Evolutionary conservation across 2,797 vertebrate species (phyloP), one percentile per base, ranked within the genome.

Genomic region (Apogon talboti): DNA sequence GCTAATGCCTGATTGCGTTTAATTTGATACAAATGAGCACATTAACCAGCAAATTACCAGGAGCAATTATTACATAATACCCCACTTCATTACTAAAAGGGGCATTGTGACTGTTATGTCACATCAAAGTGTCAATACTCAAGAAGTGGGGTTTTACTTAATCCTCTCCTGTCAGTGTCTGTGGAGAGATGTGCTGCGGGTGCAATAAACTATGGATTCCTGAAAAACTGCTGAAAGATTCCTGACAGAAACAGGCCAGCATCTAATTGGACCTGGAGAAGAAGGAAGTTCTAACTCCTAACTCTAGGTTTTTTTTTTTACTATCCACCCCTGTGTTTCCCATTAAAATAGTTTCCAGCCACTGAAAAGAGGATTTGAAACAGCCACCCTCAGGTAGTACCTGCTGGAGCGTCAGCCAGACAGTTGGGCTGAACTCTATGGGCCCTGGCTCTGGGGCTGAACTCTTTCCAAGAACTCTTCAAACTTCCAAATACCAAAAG

Each of bases 291-390:
- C 74, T 68, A 78, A 78, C 81, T 85, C 79, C 80, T 66, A 52
- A 60, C 54, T 74, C 21, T n/a, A n/a, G n/a, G n/a, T 61, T 13
- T n/a, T 55, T 74, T 79, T 78, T 78, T 76, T 69, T 76, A 82
- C 75, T 64, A 86, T 74, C 64, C 78, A 71, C 76, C 79, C 48
- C 87, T 93, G 91, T 79, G 81, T 87, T 93, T 92, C 66, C 63
- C 88, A 90, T 92, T 92, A 91, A 92, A 90, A 91, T 91, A 88
- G 79, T 92, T 92, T 92, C 90, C 89, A 91, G 80, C 52, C 75
- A 77, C 76, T 84, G 78, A 86, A 74, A 76, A 81, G 66, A 63
- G 68, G 79, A 75, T 85, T 83, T 82, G 78, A 86, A 87, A 78
- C 76, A 87, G 85, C 51, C 75, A 76, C 67, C 73, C 54, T 89